Conservation (phyloP, 2,797 vertebrate genomes). For the Onychomys leucogaster region DNA sequence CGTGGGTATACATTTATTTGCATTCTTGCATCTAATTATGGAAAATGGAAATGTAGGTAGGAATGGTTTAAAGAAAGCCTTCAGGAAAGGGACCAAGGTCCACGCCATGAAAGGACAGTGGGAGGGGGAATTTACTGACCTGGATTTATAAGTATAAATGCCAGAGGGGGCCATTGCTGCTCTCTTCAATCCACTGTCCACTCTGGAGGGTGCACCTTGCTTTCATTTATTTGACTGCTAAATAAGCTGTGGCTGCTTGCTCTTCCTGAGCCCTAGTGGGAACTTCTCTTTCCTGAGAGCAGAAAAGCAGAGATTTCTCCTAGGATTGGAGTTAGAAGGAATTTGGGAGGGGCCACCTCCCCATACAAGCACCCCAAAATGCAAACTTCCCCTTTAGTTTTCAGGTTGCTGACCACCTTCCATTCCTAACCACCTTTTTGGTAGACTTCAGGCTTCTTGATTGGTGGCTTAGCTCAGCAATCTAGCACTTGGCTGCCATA, state of each 20-base stretch:
- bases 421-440: no score
- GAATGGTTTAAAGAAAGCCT: background rate
- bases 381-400: background rate
- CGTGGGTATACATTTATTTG: background rate
- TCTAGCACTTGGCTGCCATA: background rate
- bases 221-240: background rate
- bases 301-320: background rate
- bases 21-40: background rate
- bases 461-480: background rate
- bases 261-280: background rate
- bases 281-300: background rate
- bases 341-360: background rate
- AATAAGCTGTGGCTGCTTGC: background rate
- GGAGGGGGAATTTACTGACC: background rate
- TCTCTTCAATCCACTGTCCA: background rate
- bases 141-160: background rate
- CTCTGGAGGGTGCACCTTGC: background rate
- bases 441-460: background rate
- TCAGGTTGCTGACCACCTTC: background rate
- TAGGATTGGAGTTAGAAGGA: background rate
- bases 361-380: background rate
- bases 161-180: no score
- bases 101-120: no score
- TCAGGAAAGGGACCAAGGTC: background rate
- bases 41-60: background rate